Percentiles rank a stretch among this genome's conserved stretches.
Conservation (phyloP, 1,140 invertebrate genomes). For the Augochlora pura region DNA sequence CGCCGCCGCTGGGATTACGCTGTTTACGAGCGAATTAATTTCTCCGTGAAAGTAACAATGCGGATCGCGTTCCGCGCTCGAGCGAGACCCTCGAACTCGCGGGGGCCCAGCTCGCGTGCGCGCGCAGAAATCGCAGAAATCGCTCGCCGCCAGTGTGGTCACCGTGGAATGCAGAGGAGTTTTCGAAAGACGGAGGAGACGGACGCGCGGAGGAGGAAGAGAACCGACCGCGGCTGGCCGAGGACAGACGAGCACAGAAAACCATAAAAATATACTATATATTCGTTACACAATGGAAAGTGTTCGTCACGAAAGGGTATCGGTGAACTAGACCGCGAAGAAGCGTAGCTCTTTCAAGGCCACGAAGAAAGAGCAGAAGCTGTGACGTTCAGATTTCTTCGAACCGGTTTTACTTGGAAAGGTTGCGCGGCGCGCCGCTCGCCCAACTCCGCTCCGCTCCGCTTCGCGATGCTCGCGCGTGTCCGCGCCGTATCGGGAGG, state of each 20-base stretch:
- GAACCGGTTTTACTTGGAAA: conserved; percentile 66
- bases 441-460: neutral
- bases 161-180: neutral
- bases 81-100: neutral
- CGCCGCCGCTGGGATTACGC: conserved; percentile 17
- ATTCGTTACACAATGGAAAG: conserved; percentile 80
- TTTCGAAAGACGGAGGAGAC: neutral
- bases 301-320: conserved; percentile 77
- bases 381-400: conserved; percentile 71
- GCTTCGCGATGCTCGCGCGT: neutral
- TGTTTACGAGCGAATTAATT: conserved; percentile 41
- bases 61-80: conserved; percentile 35
- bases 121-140: too few species aligned
- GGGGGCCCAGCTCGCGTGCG: neutral
- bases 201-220: neutral
- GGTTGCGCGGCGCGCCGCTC: conserved; percentile 24
- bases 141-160: neutral
- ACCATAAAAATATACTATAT: too few species aligned
- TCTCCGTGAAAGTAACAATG: conserved; percentile 51
- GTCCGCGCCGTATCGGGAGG: neutral
- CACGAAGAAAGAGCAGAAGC: conserved; percentile 72
- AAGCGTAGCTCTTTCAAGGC: conserved; percentile 76
- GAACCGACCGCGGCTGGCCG: too few species aligned
- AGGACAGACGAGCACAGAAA: too few species aligned
- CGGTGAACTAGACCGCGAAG: conserved; percentile 78